Percentiles rank a stretch among this genome's conserved stretches.
Conservation (phyloP, 2,113 vertebrate genomes). For the Nycticorax nycticorax region DNA sequence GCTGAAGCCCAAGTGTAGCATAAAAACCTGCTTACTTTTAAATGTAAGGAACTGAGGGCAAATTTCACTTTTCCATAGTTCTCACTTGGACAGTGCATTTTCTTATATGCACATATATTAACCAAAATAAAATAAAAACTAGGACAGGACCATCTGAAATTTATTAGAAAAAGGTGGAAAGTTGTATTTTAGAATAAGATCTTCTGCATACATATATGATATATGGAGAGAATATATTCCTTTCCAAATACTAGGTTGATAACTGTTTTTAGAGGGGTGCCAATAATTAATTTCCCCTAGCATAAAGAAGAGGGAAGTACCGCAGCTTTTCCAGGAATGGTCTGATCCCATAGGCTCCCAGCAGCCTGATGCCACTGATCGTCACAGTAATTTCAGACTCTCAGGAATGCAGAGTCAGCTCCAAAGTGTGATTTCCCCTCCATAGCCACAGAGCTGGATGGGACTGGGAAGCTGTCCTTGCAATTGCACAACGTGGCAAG, state of each 20-base stretch:
- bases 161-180: not conserved
- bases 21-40: not conserved
- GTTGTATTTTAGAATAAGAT: not conserved
- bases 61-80: conserved; percentile 6
- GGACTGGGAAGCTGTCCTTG: conserved; percentile 59
- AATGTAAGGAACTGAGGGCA: not conserved
- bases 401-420: not conserved
- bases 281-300: not conserved
- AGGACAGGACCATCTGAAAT: not conserved
- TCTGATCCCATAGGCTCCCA: conserved; percentile 11
- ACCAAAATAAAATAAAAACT: not conserved
- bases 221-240: not conserved
- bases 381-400: not conserved
- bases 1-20: not conserved
- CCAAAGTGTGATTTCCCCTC: conserved; percentile 41
- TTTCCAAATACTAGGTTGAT: not conserved
- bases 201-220: not conserved
- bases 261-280: not conserved
- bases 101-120: not conserved
- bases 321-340: conserved; percentile 1
- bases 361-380: not conserved
- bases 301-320: not conserved
- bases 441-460: not conserved
- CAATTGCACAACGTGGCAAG: not conserved
- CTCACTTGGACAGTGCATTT: not conserved